Evolutionary conservation across 2,888 invertebrate species (phyloP), one percentile per base, ranked within the genome.

Genomic region (Andrena chrysosceles): DNA sequence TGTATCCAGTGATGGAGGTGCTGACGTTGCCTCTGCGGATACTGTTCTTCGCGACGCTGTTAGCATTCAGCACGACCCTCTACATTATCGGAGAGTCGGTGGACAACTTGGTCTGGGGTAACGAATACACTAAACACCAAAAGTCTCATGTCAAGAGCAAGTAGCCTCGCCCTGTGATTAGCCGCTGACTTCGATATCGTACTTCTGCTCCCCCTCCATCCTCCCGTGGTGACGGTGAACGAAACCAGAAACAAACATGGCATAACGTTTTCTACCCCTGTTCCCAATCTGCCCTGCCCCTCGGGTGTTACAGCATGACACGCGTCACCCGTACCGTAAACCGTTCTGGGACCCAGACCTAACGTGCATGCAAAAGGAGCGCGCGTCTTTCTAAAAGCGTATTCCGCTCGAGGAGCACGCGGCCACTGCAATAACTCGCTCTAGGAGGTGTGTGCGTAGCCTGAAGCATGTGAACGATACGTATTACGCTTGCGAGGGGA

Each of bases 1-100:
- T 98, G 0, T 99, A 99, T 93, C 99, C 99, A 0, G 95, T 99
- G 63, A 95, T 99, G 85, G 96, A 96, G 79, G 96, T 98, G 0
- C 94, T 99, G 62, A 96, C 96, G 91, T 95, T 96, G 92, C 96
- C 97, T 16, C 93, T 97, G 85, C 96, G 98, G 91, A 95, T 97
- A 72, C 93, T 96, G 10, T 98, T 99, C 94, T 97, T 98, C 92
- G 88, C 95, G 10, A 95, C 95, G 13, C 95, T 96, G 81, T 94
- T 97, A 66, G 94, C 94, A 2, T 95, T 97, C 88, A 95, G 95
- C 20, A 93, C 95, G 79, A 93, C 95, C 23, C 94, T 97, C 70
- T 98, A 98, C 93, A 93, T 96, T 75, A 89, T 96, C 54, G 98
- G 98, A 49, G 97, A 98, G 92, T 95, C 94, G 79, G 90, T 97